Evolutionary conservation across 2,113 vertebrate species (phyloP), one percentile per base, ranked within the genome.

Genomic region (Seriola quinqueradiata): DNA sequence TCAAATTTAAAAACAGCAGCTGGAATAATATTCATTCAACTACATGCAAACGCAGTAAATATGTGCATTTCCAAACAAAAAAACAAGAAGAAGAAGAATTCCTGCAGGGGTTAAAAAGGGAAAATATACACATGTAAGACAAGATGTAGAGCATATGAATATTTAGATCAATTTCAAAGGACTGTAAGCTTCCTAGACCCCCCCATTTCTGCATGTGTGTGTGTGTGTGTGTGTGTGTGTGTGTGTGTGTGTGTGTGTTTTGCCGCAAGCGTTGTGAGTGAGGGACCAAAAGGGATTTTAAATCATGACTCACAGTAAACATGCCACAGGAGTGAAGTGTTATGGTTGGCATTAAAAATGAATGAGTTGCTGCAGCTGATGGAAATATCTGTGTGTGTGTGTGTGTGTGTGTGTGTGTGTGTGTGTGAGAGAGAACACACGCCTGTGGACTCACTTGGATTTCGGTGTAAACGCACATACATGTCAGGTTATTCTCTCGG

Each of bases 81-180:
- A 48, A 71, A 46, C 46, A 13, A 5, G 28, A 28, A 28, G 28
- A 44, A 8, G 17, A 40, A 54, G 67, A 17, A 28, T 4, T 28
- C 50, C 72, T 75, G 67, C 3, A 16, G 72, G 69, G 34, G 59
- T 28, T 17, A 58, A 55, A 38, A 59, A 11, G 5, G 1, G 3
- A 54, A 59, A 40, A 64, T 14, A 10, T 63, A 76, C 63, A 74
- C 50, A 55, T 79, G 82, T 77, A 55, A 81, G 60, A 77, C 52
- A 40, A 79, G 60, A 91, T 85, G 79, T 75, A 75, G 84, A 86
- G 77, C 80, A 69, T 25, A 73, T 87, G 52, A 92, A 92, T 85
- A 89, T 87, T 90, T 66, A 86, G 50, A 70, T 12, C 23, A 14
- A 58, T 83, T 87, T 90, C 81, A 85, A 83, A 85, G 60, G 44